A percentile compares a stretch with the other conserved stretches of the same genome.
Evolutionary conservation across 2,797 vertebrate species (phyloP).

Genomic region (Aselliscus stoliczkanus): DNA sequence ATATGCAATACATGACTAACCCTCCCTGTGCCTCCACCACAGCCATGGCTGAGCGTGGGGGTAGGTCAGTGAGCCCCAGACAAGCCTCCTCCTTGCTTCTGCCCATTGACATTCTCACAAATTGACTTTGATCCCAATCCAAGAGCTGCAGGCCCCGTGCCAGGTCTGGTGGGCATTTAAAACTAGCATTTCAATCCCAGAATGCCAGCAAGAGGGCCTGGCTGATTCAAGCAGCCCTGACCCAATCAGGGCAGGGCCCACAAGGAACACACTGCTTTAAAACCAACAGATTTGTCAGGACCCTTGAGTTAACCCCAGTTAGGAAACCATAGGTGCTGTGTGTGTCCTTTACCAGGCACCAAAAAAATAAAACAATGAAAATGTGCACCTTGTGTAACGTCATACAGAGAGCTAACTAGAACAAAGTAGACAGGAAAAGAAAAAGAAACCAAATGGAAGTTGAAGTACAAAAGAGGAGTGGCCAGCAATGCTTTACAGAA

Average conservation of each 20-base stretch:
- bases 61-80: neutral
- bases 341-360: neutral
- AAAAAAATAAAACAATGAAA: neutral
- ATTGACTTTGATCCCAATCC: slow-evolving; percentile 12
- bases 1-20: neutral
- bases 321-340: neutral
- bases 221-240: neutral
- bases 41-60: too few relatives aligned
- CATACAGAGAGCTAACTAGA: neutral
- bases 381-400: neutral
- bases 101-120: neutral
- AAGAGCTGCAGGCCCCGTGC: neutral
- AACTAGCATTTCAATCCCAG: neutral
- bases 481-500: neutral
- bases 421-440: neutral
- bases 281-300: neutral
- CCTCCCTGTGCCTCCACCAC: too few relatives aligned
- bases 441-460: neutral
- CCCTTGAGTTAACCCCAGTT: neutral
- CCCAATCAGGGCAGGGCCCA: neutral
- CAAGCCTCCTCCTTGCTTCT: neutral
- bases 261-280: neutral
- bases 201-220: neutral
- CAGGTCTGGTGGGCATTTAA: slow-evolving; percentile 30
- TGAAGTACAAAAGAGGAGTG: neutral